Percentiles rank a stretch among this genome's conserved stretches.
Evolutionary conservation across 1,140 invertebrate species (phyloP).

Genomic region (Tetramorium parvispinum): DNA sequence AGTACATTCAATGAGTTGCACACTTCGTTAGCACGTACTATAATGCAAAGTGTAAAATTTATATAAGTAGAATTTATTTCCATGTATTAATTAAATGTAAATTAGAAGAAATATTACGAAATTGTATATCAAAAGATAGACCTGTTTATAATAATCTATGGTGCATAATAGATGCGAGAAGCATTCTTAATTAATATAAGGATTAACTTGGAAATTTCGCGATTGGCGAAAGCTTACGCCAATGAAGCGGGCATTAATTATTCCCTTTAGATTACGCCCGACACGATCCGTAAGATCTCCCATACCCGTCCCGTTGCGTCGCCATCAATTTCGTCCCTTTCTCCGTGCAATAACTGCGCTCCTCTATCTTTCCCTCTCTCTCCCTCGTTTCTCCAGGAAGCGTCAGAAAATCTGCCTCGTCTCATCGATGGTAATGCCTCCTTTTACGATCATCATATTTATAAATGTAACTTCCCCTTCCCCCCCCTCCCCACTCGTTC

Average conservation of each 20-base stretch:
- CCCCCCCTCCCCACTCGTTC: constrained; percentile 17
- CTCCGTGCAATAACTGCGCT: constrained; percentile 55
- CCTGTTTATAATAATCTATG: not conserved
- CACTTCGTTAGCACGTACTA: not conserved
- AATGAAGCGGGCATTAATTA: constrained; percentile 73
- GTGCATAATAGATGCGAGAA: constrained; percentile 10
- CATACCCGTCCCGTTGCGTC: constrained; percentile 55
- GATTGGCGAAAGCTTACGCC: constrained; percentile 62
- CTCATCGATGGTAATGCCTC: constrained; percentile 73
- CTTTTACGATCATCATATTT: constrained; percentile 79
- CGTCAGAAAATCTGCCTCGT: constrained; percentile 65
- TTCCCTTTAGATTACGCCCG: constrained; percentile 75
- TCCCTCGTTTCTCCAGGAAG: constrained; percentile 6
- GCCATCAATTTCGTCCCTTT: constrained; percentile 73
- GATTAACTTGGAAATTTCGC: constrained; percentile 48
- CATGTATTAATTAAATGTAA: not conserved
- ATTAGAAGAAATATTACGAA: not conserved
- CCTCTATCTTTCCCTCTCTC: not conserved
- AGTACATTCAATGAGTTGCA: not conserved
- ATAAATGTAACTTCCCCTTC: constrained; percentile 75
- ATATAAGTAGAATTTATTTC: not conserved
- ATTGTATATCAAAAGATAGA: not conserved
- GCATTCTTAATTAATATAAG: constrained; percentile 37
- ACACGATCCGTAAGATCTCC: constrained; percentile 70
- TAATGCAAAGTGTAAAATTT: not conserved